Evolutionary conservation across 2,888 invertebrate genomes (phyloP).

Genomic region (Dasysyrphus albostriatus): DNA sequence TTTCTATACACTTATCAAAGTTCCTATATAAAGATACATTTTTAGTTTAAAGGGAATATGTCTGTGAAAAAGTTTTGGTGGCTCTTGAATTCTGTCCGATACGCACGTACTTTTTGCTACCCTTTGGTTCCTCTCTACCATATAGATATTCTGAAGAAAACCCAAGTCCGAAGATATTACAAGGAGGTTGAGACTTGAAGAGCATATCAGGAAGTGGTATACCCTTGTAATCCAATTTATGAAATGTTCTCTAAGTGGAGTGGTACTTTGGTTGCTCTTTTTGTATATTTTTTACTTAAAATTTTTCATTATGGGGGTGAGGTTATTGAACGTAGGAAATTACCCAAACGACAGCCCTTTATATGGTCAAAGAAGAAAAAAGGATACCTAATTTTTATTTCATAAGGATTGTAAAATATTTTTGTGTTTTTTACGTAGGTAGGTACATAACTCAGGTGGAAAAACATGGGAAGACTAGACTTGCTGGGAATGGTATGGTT

Average conservation of each 20-base stretch:
- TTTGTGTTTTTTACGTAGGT: too few relatives aligned
- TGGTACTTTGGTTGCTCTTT: conserved; percentile 13
- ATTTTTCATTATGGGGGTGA: too few relatives aligned
- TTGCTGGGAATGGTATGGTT: too few relatives aligned
- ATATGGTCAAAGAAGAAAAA: too few relatives aligned
- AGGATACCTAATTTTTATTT: too few relatives aligned
- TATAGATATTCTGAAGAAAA: background rate
- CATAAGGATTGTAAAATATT: too few relatives aligned
- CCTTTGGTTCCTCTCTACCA: background rate
- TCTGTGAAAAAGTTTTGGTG: background rate
- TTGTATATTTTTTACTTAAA: background rate
- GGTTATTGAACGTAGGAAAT: too few relatives aligned
- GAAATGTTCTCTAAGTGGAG: conserved; percentile 35
- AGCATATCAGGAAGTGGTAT: background rate
- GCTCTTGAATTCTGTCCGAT: background rate
- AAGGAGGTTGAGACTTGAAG: background rate
- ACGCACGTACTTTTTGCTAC: conserved; percentile 17
- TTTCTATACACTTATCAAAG: background rate
- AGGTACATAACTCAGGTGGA: too few relatives aligned
- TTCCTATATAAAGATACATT: too few relatives aligned
- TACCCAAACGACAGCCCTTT: too few relatives aligned
- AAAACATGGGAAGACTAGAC: too few relatives aligned
- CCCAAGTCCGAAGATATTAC: background rate
- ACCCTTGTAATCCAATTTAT: conserved; percentile 66
- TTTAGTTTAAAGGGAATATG: background rate